A percentile compares a stretch with the other conserved stretches of the same genome.
Evolutionary conservation across 2,888 invertebrate genomes (phyloP).

Genomic region (Chorisops tibialis): DNA sequence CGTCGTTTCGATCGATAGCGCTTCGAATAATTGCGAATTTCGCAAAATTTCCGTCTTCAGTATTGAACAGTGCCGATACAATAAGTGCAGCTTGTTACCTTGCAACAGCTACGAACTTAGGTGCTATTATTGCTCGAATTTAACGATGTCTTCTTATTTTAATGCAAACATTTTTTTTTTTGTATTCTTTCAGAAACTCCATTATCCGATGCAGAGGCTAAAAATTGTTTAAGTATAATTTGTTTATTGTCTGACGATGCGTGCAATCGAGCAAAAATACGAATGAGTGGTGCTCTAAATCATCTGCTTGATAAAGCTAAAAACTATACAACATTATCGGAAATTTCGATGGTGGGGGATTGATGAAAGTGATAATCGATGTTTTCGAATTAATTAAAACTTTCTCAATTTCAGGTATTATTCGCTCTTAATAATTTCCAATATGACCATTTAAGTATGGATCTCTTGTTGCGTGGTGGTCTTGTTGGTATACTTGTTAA

Average conservation of each 20-base stretch:
- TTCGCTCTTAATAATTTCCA: conserved; percentile 54
- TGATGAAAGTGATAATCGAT: no score
- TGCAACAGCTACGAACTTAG: conserved; percentile 42
- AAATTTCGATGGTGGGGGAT: conserved; percentile 43
- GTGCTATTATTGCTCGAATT: conserved; percentile 28
- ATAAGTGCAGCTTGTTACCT: conserved; percentile 48
- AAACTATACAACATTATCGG: conserved; percentile 43
- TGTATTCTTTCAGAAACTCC: conserved; percentile 35
- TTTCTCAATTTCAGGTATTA: conserved; percentile 39
- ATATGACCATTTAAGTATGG: conserved; percentile 52
- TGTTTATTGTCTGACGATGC: conserved; percentile 48
- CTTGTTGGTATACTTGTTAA: conserved; percentile 55
- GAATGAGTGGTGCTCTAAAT: conserved; percentile 47
- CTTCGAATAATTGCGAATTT: conserved; percentile 50
- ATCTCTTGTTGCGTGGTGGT: conserved; percentile 57
- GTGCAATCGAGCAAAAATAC: conserved; percentile 50
- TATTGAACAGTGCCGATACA: conserved; percentile 46
- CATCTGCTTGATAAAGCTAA: conserved; percentile 46
- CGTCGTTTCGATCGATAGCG: conserved; percentile 43
- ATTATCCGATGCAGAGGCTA: conserved; percentile 43
- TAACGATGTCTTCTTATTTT: not conserved
- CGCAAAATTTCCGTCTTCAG: conserved; percentile 44
- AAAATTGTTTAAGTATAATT: conserved; percentile 48
- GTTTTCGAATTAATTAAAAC: no score
- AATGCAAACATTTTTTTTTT: not conserved